These are phyloP conservation scores for Ischnura elegans DNA, from an alignment of 2,888 invertebrate species.

Conservation along the genomic window DNA sequence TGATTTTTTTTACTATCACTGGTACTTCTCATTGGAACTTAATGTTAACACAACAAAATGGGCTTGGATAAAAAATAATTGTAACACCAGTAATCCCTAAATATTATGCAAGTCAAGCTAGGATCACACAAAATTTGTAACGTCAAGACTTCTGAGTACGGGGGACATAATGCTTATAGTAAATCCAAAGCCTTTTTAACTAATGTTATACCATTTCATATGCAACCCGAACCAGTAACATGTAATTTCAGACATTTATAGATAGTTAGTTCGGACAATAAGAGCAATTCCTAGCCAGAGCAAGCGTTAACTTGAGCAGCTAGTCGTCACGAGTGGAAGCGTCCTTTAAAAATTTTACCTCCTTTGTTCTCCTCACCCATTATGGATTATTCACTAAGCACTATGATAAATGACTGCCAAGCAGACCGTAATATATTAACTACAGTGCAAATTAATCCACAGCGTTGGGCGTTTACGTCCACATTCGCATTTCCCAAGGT, in stretches of 20 bases:
- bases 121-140: neutral
- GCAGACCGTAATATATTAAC: neutral
- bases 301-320: conserved; percentile 43
- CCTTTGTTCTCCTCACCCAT: conserved; percentile 67
- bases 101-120: neutral
- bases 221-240: neutral
- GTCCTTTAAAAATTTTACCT: conserved; percentile 60
- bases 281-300: neutral
- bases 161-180: neutral
- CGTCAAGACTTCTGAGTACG: neutral
- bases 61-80: too few relatives aligned
- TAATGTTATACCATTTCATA: neutral
- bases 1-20: neutral
- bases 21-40: neutral
- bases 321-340: conserved; percentile 49
- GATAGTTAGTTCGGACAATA: neutral
- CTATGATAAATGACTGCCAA: conserved; percentile 36
- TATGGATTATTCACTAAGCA: conserved; percentile 35
- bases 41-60: neutral
- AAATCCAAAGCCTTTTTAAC: neutral
- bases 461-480: neutral
- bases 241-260: neutral
- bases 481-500: conserved; percentile 32
- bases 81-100: too few relatives aligned
- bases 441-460: neutral